Conservation (phyloP, 1,140 invertebrate genomes). For the Hydropsyche tenuis region DNA sequence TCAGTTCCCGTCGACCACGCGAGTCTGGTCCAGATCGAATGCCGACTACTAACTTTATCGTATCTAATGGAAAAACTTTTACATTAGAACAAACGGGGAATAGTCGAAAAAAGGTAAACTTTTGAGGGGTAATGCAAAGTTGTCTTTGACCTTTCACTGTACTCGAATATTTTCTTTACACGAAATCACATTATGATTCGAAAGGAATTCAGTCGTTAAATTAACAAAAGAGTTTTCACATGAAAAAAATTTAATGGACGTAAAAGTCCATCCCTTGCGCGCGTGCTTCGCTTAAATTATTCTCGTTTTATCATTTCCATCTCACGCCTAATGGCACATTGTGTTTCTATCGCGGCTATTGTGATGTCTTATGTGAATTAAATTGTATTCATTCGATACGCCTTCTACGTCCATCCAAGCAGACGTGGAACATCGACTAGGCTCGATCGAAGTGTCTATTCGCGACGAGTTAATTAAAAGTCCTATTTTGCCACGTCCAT, state of each 20-base stretch:
- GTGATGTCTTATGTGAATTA: slow-evolving; percentile 20
- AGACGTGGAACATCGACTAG: no score
- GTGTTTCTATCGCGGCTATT: slow-evolving; percentile 3
- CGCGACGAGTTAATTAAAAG: background rate
- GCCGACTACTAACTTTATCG: background rate
- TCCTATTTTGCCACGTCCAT: no score
- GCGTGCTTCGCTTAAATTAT: background rate
- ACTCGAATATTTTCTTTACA: no score
- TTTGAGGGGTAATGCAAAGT: background rate
- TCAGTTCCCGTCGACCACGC: no score
- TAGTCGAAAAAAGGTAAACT: background rate
- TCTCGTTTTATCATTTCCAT: slow-evolving; percentile 6
- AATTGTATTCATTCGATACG: slow-evolving; percentile 5
- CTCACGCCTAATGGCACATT: slow-evolving; percentile 13
- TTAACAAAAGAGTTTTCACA: no score
- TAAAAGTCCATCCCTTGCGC: no score
- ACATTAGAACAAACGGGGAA: slow-evolving; percentile 19
- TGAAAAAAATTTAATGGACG: no score
- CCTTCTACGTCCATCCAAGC: background rate
- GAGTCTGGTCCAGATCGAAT: no score
- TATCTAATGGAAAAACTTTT: slow-evolving; percentile 29
- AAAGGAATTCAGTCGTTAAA: no score
- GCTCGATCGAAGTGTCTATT: background rate
- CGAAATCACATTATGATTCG: no score
- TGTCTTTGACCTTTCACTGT: no score